Evolutionary conservation across 2,888 invertebrate species (phyloP), one percentile per base, ranked within the genome.

Genomic region (Trissolcus japonicus): DNA sequence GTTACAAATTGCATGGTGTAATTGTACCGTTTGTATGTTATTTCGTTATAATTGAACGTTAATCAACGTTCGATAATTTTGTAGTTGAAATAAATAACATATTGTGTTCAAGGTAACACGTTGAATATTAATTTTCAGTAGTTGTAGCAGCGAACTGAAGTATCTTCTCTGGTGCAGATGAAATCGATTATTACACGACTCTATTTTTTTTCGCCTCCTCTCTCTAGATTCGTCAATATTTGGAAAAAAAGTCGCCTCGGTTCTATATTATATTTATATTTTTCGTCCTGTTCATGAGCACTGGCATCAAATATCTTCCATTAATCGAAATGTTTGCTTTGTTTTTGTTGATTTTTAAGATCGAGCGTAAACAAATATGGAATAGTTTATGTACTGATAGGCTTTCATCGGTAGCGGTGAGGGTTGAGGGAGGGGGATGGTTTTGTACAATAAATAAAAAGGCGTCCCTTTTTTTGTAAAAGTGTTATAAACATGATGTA

Each of bases 401-500:
- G 1, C 9, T 35, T 35, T 11, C 35, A 25, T 35, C 1, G 35
- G 9, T 35, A 6, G 11, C 7, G 11, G 35, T 1, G 0, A 6
- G 9, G 35, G 9, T 11, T 0, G 35, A 11, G 16, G 11, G 2
- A 14, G 46, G 46, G 46, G 46, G 14, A 14, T 46, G 46, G 11
- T 0, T 16, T 46, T 46, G 46, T n/a, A 14, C 9, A 43, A 43
- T 25, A 25, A 25, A 25, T 25, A 25, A 43, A 43, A n/a, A 43
- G 17, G 48, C 16, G n/a, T 16, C 1, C 17, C 17, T 7, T 29
- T 51, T 51, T 51, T 29, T 54, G 14, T 17, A 40, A 62, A 60
- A 21, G 67, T 48, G 60, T 51, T 56, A 43, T 40, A 50, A 51
- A 61, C 43, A 54, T 16, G 59, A 67, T 73, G 77, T 65, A 74